These are phyloP conservation scores for Dufourea novaeangliae DNA, from an alignment of 1,140 invertebrate genomes.

Conservation along the genomic window DNA sequence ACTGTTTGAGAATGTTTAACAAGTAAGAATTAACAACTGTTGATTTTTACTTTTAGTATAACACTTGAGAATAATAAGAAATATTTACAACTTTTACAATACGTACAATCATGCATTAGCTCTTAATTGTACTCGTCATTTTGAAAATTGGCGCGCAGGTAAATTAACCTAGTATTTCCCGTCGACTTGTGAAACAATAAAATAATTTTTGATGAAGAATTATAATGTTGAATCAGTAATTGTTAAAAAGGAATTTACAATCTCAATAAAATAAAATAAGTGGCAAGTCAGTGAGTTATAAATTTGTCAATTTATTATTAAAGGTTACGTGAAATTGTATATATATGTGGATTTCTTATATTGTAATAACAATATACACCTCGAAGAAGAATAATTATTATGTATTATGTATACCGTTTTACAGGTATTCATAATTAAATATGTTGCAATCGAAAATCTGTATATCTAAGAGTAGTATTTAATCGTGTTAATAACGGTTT, in stretches of 20 bases:
- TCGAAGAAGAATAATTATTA: neutral
- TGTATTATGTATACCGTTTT: neutral
- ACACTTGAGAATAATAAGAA: no score
- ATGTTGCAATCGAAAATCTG: neutral
- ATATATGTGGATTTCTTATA: neutral
- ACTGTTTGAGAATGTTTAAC: no score
- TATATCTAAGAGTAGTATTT: neutral
- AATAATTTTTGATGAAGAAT: neutral
- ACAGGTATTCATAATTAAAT: neutral
- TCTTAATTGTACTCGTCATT: neutral
- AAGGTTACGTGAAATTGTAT: neutral
- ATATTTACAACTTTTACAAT: no score
- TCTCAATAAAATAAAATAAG: neutral
- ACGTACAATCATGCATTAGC: no score
- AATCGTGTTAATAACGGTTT: slow-evolving; percentile 21
- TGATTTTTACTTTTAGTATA: no score
- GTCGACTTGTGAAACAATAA: neutral
- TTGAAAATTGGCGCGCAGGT: slow-evolving; percentile 19
- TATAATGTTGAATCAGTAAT: neutral
- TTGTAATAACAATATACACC: neutral
- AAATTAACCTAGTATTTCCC: slow-evolving; percentile 11
- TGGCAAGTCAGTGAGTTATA: neutral
- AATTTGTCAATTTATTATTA: neutral
- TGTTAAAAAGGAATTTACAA: neutral
- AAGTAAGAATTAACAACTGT: no score